phyloP scores from a whole-genome alignment of 2,113 vertebrate genomes.

The Ceyx margarethae region DNA sequence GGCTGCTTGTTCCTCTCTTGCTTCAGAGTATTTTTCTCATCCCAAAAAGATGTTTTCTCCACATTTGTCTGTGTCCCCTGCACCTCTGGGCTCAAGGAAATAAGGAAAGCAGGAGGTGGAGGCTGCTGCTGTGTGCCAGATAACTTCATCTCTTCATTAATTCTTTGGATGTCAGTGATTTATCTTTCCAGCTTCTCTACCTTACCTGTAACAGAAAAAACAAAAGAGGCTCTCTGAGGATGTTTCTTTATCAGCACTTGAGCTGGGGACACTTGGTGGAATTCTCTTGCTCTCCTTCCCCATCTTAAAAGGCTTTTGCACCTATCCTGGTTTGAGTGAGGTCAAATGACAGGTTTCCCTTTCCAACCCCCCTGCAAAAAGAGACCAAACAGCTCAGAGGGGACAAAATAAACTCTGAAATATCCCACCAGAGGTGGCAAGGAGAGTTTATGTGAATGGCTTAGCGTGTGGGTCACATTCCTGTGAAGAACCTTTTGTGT shows the following conservation, averaged over 20 bases:
- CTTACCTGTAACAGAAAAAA: background rate
- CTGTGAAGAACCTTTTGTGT: background rate
- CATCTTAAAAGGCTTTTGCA: background rate
- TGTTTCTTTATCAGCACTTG: fast-evolving
- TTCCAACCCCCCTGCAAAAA: background rate
- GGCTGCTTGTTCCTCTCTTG: background rate
- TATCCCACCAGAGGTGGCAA: background rate
- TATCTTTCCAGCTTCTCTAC: background rate
- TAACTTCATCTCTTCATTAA: background rate
- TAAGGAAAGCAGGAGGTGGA: background rate
- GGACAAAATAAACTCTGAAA: background rate
- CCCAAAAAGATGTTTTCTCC: background rate
- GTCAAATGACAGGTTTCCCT: fast-evolving
- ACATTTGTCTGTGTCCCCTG: fast-evolving
- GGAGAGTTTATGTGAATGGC: fast-evolving
- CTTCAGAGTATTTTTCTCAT: background rate
- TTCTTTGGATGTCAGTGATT: background rate
- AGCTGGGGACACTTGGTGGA: background rate
- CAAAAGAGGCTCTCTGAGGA: background rate
- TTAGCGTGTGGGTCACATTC: background rate
- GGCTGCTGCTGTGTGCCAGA: fast-evolving
- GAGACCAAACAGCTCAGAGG: background rate
- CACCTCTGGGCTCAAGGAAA: background rate
- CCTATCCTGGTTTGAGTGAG: no score
- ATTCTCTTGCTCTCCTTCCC: background rate